phyloP scores from a whole-genome alignment of 2,113 vertebrate species.

The Narcine bancroftii region DNA sequence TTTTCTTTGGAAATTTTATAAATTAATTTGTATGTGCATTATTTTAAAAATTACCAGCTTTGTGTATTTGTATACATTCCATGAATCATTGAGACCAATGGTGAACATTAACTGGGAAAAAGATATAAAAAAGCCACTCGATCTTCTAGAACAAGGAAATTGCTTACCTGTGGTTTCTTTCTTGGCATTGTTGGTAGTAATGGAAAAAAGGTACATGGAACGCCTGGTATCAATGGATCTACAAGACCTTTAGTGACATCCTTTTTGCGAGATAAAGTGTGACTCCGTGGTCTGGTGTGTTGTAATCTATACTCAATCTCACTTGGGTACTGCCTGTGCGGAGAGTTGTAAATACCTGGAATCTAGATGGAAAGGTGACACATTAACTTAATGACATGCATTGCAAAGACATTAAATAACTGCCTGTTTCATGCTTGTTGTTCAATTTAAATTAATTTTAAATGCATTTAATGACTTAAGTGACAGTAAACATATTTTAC shows the following conservation, averaged over 20 bases:
- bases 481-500: neutral
- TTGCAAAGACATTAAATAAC: neutral
- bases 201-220: constrained; percentile 45
- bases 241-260: constrained; percentile 8
- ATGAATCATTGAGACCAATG: neutral
- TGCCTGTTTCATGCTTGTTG: neutral
- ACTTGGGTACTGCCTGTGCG: constrained; percentile 67
- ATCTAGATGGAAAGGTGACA: constrained; percentile 51
- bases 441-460: neutral
- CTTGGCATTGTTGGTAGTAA: constrained; percentile 61
- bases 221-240: constrained; percentile 48
- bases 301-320: constrained; percentile 72
- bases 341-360: constrained; percentile 85
- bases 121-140: neutral
- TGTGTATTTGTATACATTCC: neutral
- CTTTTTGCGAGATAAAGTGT: constrained; percentile 41
- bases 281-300: constrained; percentile 60
- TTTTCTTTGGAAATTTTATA: neutral
- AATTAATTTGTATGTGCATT: neutral
- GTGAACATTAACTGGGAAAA: neutral
- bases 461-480: neutral
- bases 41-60: neutral
- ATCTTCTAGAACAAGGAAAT: neutral
- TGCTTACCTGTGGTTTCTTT: constrained; percentile 71
- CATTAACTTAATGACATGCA: neutral